These are phyloP conservation scores for Yponomeuta cagnagella DNA, from an alignment of 2,888 invertebrate species.

Conservation along the genomic window DNA sequence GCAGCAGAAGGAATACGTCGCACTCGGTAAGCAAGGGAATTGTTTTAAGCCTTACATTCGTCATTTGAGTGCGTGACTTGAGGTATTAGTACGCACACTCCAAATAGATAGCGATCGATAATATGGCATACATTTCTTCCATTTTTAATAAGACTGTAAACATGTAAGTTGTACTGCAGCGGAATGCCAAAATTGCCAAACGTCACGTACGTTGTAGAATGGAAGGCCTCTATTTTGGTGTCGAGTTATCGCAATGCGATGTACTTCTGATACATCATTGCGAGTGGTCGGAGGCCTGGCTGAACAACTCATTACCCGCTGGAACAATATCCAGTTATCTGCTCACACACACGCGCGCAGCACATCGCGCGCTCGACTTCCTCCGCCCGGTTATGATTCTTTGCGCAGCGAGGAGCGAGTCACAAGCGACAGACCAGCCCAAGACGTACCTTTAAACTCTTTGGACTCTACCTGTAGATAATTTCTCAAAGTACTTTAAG, in stretches of 20 bases:
- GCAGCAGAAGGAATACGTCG: background rate
- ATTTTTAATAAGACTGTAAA: no score
- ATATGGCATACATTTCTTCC: no score
- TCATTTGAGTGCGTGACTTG: no score
- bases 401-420: background rate
- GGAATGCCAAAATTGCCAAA: no score
- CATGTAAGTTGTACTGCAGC: no score
- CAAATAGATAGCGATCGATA: no score
- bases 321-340: constrained; percentile 3
- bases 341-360: background rate
- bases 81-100: no score
- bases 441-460: background rate
- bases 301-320: constrained; percentile 1
- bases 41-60: no score
- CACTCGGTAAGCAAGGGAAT: background rate
- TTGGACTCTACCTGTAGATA: no score
- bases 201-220: no score
- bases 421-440: background rate
- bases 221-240: no score
- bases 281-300: background rate
- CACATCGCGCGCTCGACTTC: constrained; percentile 6
- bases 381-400: constrained; percentile 5
- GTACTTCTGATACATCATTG: background rate
- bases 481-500: no score
- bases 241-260: background rate